Conservation (phyloP, 1,140 invertebrate species). For the Drosophila willistoni region DNA sequence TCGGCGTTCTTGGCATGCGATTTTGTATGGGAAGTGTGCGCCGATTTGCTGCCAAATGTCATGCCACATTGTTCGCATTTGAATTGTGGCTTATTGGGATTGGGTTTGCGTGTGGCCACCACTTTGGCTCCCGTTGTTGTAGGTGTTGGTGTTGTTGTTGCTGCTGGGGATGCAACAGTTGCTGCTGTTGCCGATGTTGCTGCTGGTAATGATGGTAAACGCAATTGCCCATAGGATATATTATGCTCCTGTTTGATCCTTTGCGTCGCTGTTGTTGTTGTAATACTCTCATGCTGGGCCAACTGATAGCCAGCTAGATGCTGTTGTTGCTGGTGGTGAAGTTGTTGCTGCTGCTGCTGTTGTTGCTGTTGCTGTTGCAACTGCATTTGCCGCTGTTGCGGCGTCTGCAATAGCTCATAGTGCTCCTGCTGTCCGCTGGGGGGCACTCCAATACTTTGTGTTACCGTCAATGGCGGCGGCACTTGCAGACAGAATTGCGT, state of each 20-base stretch:
- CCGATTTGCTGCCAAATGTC: conserved; percentile 86
- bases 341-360: conserved; percentile 31
- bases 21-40: conserved; percentile 85
- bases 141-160: conserved; percentile 9
- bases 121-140: conserved; percentile 19
- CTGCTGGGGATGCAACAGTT: conserved; percentile 6
- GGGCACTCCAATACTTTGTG: conserved; percentile 27
- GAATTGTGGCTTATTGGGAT: conserved; percentile 77
- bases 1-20: conserved; percentile 83
- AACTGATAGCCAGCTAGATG: conserved; percentile 58
- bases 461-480: conserved; percentile 44
- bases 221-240: conserved; percentile 15
- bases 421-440: conserved; percentile 61
- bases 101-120: conserved; percentile 48
- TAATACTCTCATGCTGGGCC: conserved; percentile 65
- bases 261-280: conserved; percentile 41
- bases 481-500: conserved; percentile 69
- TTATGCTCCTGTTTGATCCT: conserved; percentile 55
- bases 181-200: neutral
- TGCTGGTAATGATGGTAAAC: neutral
- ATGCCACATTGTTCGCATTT: conserved; percentile 86
- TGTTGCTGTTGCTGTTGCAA: conserved; percentile 51
- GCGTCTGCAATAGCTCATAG: conserved; percentile 66
- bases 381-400: conserved; percentile 63
- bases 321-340: conserved; percentile 45